Evolutionary conservation across 2,113 vertebrate species (phyloP).

Genomic region (Spilogale gracilis): DNA sequence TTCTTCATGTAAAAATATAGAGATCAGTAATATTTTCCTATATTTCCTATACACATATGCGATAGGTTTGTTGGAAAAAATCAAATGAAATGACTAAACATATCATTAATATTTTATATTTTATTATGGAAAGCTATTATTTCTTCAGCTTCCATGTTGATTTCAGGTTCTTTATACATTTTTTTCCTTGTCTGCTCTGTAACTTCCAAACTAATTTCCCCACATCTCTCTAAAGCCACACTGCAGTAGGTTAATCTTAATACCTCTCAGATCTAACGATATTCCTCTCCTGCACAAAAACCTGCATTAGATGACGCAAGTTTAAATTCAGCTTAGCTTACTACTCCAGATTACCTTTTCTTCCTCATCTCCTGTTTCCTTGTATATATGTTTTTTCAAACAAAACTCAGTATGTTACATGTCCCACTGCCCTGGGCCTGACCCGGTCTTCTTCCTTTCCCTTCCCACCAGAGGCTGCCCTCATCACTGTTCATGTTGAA

Average conservation of each 20-base stretch:
- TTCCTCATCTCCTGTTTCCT: background rate
- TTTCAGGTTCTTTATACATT: background rate
- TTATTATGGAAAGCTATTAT: background rate
- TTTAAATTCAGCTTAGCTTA: background rate
- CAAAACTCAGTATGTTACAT: background rate
- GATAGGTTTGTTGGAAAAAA: background rate
- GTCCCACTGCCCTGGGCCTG: background rate
- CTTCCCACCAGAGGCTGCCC: background rate
- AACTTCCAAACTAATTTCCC: background rate
- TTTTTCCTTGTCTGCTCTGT: background rate
- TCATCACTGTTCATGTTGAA: background rate
- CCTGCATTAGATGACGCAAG: background rate
- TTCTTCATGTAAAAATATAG: background rate
- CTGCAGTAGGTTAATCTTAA: background rate
- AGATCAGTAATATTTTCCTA: background rate
- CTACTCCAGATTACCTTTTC: background rate
- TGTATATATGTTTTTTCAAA: background rate
- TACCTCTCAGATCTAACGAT: background rate
- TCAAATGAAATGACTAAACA: background rate
- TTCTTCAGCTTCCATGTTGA: background rate
- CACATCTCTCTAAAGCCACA: background rate
- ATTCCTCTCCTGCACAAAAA: background rate
- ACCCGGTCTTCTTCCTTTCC: background rate
- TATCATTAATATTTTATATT: background rate
- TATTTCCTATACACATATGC: background rate